Evolutionary conservation across 2,888 invertebrate species (phyloP).

Genomic region (Drosophila lacicola): DNA sequence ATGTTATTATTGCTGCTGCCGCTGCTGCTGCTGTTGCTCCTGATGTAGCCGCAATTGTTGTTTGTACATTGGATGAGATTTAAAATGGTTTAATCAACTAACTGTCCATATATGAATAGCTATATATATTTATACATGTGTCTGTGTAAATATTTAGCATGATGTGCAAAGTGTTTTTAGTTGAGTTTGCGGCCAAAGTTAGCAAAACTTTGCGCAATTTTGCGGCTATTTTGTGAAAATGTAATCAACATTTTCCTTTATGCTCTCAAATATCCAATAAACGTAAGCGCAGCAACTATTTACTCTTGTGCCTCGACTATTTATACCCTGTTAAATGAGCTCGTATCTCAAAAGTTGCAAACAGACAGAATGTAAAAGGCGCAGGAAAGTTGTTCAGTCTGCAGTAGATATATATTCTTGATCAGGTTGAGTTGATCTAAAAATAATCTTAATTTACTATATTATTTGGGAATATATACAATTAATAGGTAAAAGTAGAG

Average conservation of each 20-base stretch:
- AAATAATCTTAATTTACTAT: too few relatives aligned
- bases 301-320: background rate
- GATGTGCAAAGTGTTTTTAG: conserved; percentile 48
- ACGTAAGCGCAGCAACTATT: conserved; percentile 1
- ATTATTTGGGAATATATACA: too few relatives aligned
- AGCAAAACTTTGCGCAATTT: conserved; percentile 32
- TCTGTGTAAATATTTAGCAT: conserved; percentile 54
- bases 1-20: conserved; percentile 47
- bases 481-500: too few relatives aligned
- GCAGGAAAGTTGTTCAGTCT: too few relatives aligned
- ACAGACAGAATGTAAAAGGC: too few relatives aligned
- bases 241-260: conserved; percentile 35
- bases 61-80: conserved; percentile 54
- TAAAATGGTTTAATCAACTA: conserved; percentile 73
- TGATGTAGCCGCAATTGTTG: conserved; percentile 12
- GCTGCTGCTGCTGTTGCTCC: conserved; percentile 16
- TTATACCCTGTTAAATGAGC: too few relatives aligned
- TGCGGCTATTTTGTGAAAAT: conserved; percentile 37
- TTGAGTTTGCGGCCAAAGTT: conserved; percentile 25
- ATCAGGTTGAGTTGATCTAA: too few relatives aligned
- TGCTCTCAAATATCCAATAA: background rate
- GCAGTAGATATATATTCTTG: too few relatives aligned
- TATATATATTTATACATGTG: background rate
- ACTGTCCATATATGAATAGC: conserved; percentile 2
- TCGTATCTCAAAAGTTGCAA: too few relatives aligned